A percentile compares a stretch with the other conserved stretches of the same genome.
Conservation (phyloP, 2,797 vertebrate genomes). For the Orientallactaga sibirica region DNA sequence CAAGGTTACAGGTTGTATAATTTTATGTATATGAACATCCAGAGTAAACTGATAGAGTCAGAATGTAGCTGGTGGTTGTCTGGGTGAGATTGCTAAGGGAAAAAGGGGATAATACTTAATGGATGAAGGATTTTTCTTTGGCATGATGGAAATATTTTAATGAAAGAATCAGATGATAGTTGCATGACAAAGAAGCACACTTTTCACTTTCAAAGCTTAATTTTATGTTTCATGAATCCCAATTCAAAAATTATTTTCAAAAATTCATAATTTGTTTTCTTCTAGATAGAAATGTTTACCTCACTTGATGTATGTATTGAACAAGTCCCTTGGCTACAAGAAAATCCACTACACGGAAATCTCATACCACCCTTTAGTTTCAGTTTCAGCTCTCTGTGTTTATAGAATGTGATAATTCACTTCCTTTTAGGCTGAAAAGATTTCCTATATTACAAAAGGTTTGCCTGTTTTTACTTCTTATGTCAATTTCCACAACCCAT, state of each 20-base stretch:
- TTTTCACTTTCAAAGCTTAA: neutral
- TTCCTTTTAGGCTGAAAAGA: neutral
- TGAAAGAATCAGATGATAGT: neutral
- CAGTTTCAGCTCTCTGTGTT: neutral
- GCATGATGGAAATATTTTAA: neutral
- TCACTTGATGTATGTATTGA: neutral
- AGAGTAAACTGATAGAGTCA: too few species aligned
- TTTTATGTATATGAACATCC: too few species aligned
- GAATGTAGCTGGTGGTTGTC: too few species aligned
- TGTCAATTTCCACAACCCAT: slow-evolving; percentile 13
- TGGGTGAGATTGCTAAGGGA: neutral
- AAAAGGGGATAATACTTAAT: neutral
- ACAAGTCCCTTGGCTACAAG: neutral
- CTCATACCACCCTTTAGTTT: neutral
- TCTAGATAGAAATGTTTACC: neutral
- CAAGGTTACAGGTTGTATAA: too few species aligned
- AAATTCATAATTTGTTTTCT: neutral
- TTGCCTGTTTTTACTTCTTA: slow-evolving; percentile 25
- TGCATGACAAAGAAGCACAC: neutral
- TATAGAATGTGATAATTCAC: neutral
- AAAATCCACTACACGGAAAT: neutral
- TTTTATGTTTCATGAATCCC: neutral
- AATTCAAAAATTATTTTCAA: neutral
- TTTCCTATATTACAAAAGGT: neutral
- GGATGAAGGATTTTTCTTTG: neutral